Percentiles rank a stretch among this genome's conserved stretches.
Evolutionary conservation across 2,113 vertebrate genomes (phyloP).

Genomic region (Hyaena hyaena): DNA sequence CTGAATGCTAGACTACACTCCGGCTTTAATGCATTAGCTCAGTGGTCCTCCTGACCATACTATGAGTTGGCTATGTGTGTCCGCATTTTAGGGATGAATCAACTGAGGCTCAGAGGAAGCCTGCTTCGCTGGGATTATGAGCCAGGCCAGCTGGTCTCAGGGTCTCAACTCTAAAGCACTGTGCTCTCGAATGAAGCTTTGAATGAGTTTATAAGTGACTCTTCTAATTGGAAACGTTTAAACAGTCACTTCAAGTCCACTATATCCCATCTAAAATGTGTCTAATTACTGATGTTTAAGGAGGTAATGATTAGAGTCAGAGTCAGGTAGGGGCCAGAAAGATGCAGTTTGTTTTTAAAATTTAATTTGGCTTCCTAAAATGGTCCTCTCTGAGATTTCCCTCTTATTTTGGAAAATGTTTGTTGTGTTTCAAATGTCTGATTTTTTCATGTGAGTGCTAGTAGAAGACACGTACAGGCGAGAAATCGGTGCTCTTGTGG

Average conservation of each 20-base stretch:
- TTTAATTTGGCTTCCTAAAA: background rate
- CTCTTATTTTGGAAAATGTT: background rate
- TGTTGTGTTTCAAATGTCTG: background rate
- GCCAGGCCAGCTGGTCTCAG: background rate
- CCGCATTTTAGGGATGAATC: background rate
- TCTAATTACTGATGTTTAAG: background rate
- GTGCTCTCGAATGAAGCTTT: background rate
- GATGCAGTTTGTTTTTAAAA: conserved; percentile 35
- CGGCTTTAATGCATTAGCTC: background rate
- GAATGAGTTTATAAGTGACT: background rate
- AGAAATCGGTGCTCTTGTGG: too few species aligned
- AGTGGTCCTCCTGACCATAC: background rate
- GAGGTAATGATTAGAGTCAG: background rate
- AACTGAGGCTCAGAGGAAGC: background rate
- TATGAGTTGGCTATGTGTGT: background rate
- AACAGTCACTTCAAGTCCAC: background rate
- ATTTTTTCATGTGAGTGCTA: background rate
- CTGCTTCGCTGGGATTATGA: background rate
- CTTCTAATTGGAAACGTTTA: background rate
- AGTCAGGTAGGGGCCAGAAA: background rate
- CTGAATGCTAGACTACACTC: background rate
- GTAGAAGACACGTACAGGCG: too few species aligned
- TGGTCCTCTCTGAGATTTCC: background rate
- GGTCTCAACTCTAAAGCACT: background rate
- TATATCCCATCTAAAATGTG: background rate